These are phyloP conservation scores for Drosophila sulfurigaster DNA, from an alignment of 1,140 invertebrate genomes.

Conservation along the genomic window DNA sequence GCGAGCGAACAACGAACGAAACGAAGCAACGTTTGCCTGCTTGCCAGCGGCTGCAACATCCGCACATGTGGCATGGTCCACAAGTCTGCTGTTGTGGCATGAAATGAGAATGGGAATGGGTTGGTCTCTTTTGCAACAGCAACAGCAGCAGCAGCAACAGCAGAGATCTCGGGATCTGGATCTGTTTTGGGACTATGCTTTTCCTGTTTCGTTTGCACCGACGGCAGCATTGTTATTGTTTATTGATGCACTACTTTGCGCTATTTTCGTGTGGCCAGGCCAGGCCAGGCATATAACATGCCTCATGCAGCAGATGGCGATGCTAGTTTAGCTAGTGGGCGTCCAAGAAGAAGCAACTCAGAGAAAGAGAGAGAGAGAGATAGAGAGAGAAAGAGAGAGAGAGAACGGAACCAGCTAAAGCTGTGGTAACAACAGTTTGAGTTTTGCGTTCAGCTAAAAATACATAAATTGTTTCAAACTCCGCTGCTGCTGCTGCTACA, in stretches of 20 bases:
- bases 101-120: conserved; percentile 14
- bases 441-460: conserved; percentile 49
- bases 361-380: conserved; percentile 24
- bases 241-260: conserved; percentile 83
- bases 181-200: conserved; percentile 41
- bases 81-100: background rate
- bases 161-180: conserved; percentile 39
- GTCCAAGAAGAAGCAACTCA: conserved; percentile 40
- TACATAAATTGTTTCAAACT: conserved; percentile 51
- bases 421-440: conserved; percentile 24
- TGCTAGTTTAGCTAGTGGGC: conserved; percentile 57
- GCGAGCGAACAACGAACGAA: conserved; percentile 1
- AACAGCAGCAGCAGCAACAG: background rate
- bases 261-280: conserved; percentile 79
- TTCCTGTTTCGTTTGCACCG: conserved; percentile 63
- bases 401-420: conserved; percentile 8
- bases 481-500: conserved; percentile 8
- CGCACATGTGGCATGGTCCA: conserved; percentile 65
- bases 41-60: conserved; percentile 63
- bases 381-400: conserved; percentile 48
- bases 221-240: conserved; percentile 79
- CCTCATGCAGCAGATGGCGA: conserved; percentile 59
- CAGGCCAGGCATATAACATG: conserved; percentile 27
- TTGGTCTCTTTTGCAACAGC: conserved; percentile 12
- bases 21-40: conserved; percentile 30